Base-by-base conservation (phyloP, 2,113 vertebrate genomes). In the Takifugu flavidus region DNA sequence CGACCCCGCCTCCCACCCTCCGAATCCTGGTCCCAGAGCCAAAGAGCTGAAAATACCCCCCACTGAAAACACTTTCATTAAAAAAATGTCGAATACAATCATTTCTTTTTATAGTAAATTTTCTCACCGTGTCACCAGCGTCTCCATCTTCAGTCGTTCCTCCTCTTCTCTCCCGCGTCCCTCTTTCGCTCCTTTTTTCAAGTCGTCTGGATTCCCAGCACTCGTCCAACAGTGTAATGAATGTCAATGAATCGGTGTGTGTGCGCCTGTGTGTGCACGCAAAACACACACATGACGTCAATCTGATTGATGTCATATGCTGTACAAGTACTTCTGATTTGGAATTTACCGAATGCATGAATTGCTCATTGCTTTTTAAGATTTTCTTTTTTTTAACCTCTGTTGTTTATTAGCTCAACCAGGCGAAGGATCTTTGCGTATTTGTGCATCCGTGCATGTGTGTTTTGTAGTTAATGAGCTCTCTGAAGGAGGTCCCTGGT, bases 391-490 rank as follows among this genome's bases (percentile, higher is more conserved):
- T n/a, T n/a, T n/a, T n/a, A n/a, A 39, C 34, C 34, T 39, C 34
- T 39, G 7, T 39, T 39, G 34, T 39, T 6, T 39, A 2, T 10
- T 10, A 39, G 2, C 34, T 39, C 34, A 39, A 39, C 5, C 14
- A 13, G 13, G 44, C 12, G 4, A 54, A 11, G 13, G 14, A 29
- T 29, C 25, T 44, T 20, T 60, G n/a, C 39, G 58, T 39, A 47
- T 43, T 31, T 53, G 34, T 45, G 50, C 45, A 45, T 15, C 28
- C 25, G 12, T 29, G 25, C 15, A n/a, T 7, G 29, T 67, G 63
- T 52, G 65, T 71, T 49, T 3, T 43, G 1, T 62, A 96, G 95
- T 98, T 72, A 94, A 95, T 4, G 88, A 92, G 53, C 86, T 98
- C 70, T 94, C 94, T 0, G 67, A 67, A 14, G 90, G 88, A 0